Conservation (phyloP, 2,113 vertebrate species). For the Stigmatopora argus region DNA sequence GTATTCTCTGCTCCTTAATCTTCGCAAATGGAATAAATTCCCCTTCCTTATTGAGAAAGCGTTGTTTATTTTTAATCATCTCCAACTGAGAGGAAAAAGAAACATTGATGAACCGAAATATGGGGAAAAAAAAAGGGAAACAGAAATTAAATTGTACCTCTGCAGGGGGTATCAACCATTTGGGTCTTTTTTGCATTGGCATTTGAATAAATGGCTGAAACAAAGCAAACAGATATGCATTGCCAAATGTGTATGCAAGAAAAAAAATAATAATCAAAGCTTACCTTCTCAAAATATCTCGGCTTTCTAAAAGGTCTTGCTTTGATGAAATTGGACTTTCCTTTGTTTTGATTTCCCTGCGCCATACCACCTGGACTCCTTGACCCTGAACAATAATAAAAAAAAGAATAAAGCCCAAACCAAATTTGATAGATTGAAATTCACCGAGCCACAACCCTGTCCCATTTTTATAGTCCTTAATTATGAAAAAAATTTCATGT, state of each 20-base stretch:
- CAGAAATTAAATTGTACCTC: slow-evolving; percentile 46
- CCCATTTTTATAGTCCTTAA: too few species aligned
- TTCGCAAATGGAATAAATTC: slow-evolving; percentile 92
- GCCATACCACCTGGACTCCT: slow-evolving; percentile 86
- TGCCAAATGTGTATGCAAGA: neutral
- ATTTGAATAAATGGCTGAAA: slow-evolving; percentile 58
- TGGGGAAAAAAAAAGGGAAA: neutral
- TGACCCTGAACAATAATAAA: slow-evolving; percentile 53
- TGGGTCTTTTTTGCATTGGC: slow-evolving; percentile 64
- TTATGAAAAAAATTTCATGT: too few species aligned
- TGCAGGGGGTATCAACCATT: slow-evolving; percentile 70
- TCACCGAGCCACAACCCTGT: too few species aligned
- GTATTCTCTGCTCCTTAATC: slow-evolving; percentile 91
- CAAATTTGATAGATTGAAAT: too few species aligned
- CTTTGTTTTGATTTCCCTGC: slow-evolving; percentile 76
- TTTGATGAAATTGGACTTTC: slow-evolving; percentile 72
- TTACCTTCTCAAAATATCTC: slow-evolving; percentile 86
- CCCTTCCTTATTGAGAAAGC: slow-evolving; percentile 76
- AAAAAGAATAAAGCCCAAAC: neutral
- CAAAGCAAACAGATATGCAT: neutral
- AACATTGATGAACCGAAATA: neutral
- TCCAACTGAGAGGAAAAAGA: slow-evolving; percentile 46
- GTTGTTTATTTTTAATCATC: slow-evolving; percentile 78
- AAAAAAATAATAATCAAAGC: neutral
- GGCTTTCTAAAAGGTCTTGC: slow-evolving; percentile 79